Base-by-base conservation (phyloP, 2,888 invertebrate species). In the Drosophila differens region DNA sequence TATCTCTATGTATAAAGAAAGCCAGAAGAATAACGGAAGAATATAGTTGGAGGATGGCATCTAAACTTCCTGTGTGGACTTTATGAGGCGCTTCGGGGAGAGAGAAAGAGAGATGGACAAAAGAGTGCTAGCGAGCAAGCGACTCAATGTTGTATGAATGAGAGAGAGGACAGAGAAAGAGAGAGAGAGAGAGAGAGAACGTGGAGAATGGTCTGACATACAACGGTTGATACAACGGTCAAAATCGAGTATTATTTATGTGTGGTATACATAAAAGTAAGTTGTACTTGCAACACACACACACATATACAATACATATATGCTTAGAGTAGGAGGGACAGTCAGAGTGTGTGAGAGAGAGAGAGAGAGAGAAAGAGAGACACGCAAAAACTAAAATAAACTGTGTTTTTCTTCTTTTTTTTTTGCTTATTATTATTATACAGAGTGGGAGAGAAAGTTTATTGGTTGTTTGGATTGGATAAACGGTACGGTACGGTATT, bases 151-250 rank as follows among this genome's bases (percentile, higher is more conserved):
- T 25, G 7, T 16, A 44, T 55, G 63, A 58, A 39, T 61, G 30
- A 60, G 39, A 52, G 53, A 35, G 28, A 28, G 58, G 61, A 53
- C 47, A 14, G 32, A 52, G 32, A 35, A 22, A 70, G 60, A 68
- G 64, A 80, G 65, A 67, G 53, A 68, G 59, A 58, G 54, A 57
- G 41, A 53, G 62, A 60, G 76, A 51, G 16, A 65, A 49, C 65
- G 39, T 55, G 69, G 28, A 65, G 55, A 68, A 61, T 52, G 70
- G 69, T 64, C 74, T 57, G 74, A 71, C 76, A 82, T 76, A 83
- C 71, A 88, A 71, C 62, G 77, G 74, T 74, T 79, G 47, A 49
- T 55, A 76, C 59, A 80, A 78, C 61, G 47, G 55, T 72, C 62
- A 81, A 62, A 67, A 57, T 61, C 60, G 35, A 49, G 28, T 41